Base-by-base conservation (phyloP, 1,140 invertebrate genomes). In the Neodiprion virginianus region DNA sequence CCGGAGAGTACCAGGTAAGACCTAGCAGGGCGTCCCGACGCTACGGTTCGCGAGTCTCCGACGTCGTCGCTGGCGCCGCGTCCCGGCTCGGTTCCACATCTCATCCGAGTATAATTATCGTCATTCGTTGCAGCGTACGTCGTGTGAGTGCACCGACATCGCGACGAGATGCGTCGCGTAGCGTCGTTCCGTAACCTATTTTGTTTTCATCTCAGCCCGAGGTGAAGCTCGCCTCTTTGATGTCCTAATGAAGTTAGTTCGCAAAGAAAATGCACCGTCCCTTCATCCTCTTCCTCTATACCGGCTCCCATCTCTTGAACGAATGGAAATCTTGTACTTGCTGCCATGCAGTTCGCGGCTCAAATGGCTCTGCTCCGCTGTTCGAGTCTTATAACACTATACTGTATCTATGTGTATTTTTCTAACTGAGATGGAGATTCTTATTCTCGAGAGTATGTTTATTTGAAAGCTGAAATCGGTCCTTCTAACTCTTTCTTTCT, bases 231-330 rank as follows among this genome's bases (percentile, higher is more conserved):
- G 70, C 61, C 77, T 76, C 80, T 82, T 82, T 82, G 81, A 82
- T 81, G 76, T 77, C 67, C 71, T 79, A 80, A 82, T 69, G 74
- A 82, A 81, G 75, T 81, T 79, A 80, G 76, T 77, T 78, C 72
- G 66, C 73, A 76, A 79, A 79, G 78, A 79, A 81, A 80, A 73
- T 79, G 70, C 71, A 68, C 72, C 73, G 79, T 14, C 12, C 61
- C 4, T 66, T 11, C 73, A 23, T 9, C 68, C 17, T 49, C 40
- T 21, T 14, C 4, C 67, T 8, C 23, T 8, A 11, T 11, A 21
- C 61, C 61, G 7, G 61, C 17, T 65, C 0, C 12, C 61, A 40
- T 40, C 28, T 40, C 28, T 40, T 40, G 28, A 40, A 40, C 28
- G 28, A 40, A 40, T 40, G 28, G 28, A 40, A 40, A 40, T 40